phyloP scores from a whole-genome alignment of 2,797 vertebrate species.

The Pogoniulus pusillus region DNA sequence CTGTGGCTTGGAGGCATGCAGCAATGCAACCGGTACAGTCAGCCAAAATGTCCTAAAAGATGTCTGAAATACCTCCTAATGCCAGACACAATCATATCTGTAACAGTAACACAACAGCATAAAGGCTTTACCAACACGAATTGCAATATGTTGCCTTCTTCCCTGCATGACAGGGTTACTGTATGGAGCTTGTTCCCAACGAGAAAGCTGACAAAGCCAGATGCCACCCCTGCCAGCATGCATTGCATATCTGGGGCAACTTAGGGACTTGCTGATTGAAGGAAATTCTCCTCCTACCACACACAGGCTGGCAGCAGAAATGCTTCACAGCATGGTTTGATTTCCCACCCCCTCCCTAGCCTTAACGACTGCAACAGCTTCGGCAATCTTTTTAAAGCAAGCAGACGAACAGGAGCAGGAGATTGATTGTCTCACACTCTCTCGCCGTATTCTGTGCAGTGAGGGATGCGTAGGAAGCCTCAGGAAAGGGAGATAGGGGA shows the following conservation, averaged over 20 bases:
- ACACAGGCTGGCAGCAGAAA: conserved; percentile 32
- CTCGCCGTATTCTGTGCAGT: rapidly evolving
- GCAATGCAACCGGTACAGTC: neutral
- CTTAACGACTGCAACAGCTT: neutral
- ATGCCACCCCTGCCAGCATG: neutral
- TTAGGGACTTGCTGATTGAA: neutral
- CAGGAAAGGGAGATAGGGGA: conserved; percentile 1
- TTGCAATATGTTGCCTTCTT: conserved; percentile 26
- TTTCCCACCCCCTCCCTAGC: too few relatives aligned
- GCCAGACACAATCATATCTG: conserved; percentile 38
- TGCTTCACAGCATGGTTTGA: neutral
- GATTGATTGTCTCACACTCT: neutral
- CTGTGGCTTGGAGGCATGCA: neutral
- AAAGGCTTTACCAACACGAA: conserved; percentile 19
- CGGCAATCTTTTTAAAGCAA: neutral
- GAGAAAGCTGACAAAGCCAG: conserved; percentile 33
- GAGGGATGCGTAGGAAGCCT: neutral
- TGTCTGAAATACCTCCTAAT: conserved; percentile 7
- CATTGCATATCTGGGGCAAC: conserved; percentile 7
- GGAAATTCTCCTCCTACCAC: conserved; percentile 32
- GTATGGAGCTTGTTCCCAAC: neutral
- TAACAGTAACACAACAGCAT: neutral
- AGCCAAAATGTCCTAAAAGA: neutral
- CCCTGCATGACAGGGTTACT: conserved; percentile 28
- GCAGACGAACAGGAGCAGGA: neutral